phyloP scores from a whole-genome alignment of 2,888 invertebrate genomes.

The Callosobruchus maculatus region DNA sequence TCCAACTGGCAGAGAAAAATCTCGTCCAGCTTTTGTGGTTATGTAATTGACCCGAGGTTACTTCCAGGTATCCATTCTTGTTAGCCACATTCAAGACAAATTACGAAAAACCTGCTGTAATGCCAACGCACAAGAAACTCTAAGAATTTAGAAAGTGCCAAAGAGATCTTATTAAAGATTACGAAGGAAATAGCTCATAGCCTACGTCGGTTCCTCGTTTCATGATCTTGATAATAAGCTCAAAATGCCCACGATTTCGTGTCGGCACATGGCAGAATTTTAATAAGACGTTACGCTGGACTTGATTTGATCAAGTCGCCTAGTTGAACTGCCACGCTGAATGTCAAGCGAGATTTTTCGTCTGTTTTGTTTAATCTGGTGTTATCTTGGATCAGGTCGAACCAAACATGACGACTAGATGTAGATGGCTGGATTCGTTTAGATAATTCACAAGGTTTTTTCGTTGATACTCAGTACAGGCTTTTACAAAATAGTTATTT shows the following conservation, averaged over 20 bases:
- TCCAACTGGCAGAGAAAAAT: not conserved
- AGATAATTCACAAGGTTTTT: not conserved
- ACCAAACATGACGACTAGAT: not conserved
- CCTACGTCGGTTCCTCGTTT: not conserved
- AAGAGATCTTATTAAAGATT: not conserved
- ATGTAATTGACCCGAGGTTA: not conserved
- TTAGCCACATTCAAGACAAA: not conserved
- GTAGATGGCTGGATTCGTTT: not conserved
- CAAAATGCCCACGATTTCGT: not conserved
- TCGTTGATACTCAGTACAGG: too few species aligned
- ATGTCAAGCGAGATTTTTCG: not conserved
- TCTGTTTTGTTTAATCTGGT: not conserved
- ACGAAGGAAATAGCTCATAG: not conserved
- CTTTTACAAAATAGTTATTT: not conserved
- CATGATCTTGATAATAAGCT: not conserved
- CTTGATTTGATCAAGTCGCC: not conserved
- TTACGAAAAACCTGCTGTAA: not conserved
- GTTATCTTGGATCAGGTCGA: not conserved
- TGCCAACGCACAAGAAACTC: not conserved
- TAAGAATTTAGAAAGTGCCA: not conserved
- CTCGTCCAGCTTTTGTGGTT: not conserved
- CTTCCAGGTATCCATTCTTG: not conserved
- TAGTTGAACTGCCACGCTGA: not conserved
- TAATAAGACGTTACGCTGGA: not conserved
- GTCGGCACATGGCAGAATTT: slow-evolving; percentile 1